Base-by-base conservation (phyloP, 2,113 vertebrate genomes). In the Catagonus wagneri region DNA sequence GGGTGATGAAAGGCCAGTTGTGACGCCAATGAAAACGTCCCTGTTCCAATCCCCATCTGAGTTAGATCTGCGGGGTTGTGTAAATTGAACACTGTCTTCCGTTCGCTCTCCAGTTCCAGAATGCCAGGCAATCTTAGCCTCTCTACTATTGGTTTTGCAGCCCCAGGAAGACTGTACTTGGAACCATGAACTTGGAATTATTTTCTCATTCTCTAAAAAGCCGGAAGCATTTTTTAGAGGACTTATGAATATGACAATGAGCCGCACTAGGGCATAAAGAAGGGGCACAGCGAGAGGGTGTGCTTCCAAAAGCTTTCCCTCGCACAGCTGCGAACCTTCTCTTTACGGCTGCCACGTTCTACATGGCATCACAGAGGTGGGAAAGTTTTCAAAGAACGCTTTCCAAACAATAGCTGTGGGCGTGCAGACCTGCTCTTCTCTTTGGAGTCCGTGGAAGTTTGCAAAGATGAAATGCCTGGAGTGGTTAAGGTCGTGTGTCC, bases 131-230 rank as follows among this genome's bases (percentile, higher is more conserved):
- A 17, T 79, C 63, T 86, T 61, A 71, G 58, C 34, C 34, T 86
- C 34, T 61, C 0, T 6, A 12, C 29, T 29, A 71, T 56, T 91
- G 78, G 83, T 79, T 95, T 93, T 89, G 58, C 63, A 96, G 91
- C 66, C 85, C 72, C 79, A 56, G 76, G 72, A 96, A 96, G 89
- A 95, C 44, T 83, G 86, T 32, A 61, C 63, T 95, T 83, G 85
- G 83, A 95, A 86, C 79, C 66, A 83, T 65, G 94, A 93, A 94
- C 68, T 34, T 86, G 86, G 86, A 95, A 94, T 96, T 96, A 94
- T 97, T 97, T 97, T 94, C 94, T 95, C 91, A 94, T 96, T 96
- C 91, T 65, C 39, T 91, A 86, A 78, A 94, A 83, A 86, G 81
- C 89, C 91, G 71, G 89, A 76, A 95, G 89, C 93, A 71, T 63